phyloP scores from a whole-genome alignment of 2,113 vertebrate genomes.

The Noctilio leporinus region DNA sequence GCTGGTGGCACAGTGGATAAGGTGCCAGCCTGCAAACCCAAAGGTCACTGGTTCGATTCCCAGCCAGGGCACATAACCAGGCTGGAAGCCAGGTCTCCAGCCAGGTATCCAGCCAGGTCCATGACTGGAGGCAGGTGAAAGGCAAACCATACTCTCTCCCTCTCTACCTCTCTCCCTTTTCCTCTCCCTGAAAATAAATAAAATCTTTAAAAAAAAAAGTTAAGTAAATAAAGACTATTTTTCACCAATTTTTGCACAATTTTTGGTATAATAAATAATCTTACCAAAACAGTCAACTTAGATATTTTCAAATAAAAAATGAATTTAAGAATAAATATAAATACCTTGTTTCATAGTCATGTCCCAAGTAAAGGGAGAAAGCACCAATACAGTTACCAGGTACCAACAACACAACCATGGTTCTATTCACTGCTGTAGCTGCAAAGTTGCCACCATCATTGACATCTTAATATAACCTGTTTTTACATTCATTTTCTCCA shows the following conservation, averaged over 20 bases:
- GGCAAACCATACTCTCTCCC: too few species aligned
- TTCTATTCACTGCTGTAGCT: background rate
- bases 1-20: too few species aligned
- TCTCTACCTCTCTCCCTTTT: too few species aligned
- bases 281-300: background rate
- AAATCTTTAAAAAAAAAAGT: too few species aligned
- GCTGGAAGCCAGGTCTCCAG: too few species aligned
- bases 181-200: too few species aligned
- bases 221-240: conserved; percentile 45
- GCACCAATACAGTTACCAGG: background rate
- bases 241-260: background rate
- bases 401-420: background rate
- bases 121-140: too few species aligned
- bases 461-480: background rate
- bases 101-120: too few species aligned
- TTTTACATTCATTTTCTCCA: background rate
- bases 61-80: too few species aligned
- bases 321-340: conserved; percentile 31
- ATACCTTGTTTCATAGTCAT: background rate
- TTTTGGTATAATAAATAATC: conserved; percentile 30
- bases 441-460: background rate
- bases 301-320: conserved; percentile 38
- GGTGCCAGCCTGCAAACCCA: too few species aligned
- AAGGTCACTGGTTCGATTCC: too few species aligned
- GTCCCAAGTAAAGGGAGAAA: conserved; percentile 6